Evolutionary conservation across 2,797 vertebrate genomes (phyloP).

Genomic region (Manis javanica): DNA sequence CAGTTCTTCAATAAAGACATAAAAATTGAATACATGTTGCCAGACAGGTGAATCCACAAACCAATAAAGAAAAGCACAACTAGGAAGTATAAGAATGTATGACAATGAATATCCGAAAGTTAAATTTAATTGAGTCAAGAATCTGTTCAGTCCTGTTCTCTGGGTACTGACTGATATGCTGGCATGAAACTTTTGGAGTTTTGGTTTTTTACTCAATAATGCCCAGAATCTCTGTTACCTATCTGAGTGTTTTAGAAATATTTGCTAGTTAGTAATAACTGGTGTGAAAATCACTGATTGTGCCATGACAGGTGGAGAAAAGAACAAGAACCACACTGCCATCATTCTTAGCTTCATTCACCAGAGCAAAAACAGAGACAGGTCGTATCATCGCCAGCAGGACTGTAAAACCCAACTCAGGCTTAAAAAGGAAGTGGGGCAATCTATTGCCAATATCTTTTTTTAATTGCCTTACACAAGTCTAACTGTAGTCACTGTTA

Average conservation of each 20-base stretch:
- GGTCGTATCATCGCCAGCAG: not conserved
- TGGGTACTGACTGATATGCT: not conserved
- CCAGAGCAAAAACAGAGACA: not conserved
- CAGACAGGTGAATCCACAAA: not conserved
- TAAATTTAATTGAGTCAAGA: not conserved
- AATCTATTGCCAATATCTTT: not conserved
- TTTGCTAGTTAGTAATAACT: not conserved
- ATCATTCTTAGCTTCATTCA: not conserved
- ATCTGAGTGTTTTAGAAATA: not conserved
- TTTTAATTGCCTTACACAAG: not conserved
- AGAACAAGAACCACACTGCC: not conserved
- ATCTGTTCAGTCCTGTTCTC: not conserved
- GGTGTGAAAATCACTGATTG: not conserved
- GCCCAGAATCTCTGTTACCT: not conserved
- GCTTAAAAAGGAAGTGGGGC: not conserved
- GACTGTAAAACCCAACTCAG: not conserved
- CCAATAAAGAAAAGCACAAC: not conserved
- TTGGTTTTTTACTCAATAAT: not conserved
- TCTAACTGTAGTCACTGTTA: not conserved
- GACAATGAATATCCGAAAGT: not conserved
- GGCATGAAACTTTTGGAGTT: not conserved
- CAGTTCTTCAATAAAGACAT: not conserved
- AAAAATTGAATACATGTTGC: not conserved
- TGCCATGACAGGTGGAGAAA: not conserved
- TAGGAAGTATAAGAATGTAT: not conserved